These are phyloP conservation scores for Xenentodon cancila DNA, from an alignment of 2,797 vertebrate genomes.

Conservation along the genomic window DNA sequence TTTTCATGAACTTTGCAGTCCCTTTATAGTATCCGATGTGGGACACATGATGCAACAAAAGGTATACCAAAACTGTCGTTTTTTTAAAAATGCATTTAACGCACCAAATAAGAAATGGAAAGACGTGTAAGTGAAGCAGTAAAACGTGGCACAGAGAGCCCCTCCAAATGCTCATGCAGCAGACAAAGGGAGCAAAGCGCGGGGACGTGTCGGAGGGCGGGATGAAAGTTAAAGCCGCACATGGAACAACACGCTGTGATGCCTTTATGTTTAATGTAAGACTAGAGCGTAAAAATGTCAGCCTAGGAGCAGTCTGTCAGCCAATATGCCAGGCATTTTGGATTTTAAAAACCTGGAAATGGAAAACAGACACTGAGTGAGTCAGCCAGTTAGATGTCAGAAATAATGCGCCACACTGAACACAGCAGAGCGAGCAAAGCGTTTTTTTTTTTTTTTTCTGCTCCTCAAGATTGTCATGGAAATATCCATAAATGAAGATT, in stretches of 20 bases:
- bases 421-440: not conserved
- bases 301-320: not conserved
- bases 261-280: constrained; percentile 7
- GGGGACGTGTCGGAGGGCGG: constrained; percentile 4
- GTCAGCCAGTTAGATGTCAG: constrained; percentile 3
- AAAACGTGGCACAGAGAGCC: constrained; percentile 2
- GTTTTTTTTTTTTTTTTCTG: no score
- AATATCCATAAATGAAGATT: not conserved
- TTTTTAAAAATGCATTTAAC: not conserved
- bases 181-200: constrained; percentile 7
- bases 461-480: not conserved
- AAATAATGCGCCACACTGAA: not conserved
- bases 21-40: not conserved
- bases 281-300: not conserved
- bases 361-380: constrained; percentile 1
- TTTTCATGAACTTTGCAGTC: not conserved
- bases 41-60: not conserved
- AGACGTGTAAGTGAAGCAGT: not conserved
- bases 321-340: not conserved
- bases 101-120: not conserved
- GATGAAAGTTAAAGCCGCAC: constrained; percentile 4
- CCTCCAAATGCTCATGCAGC: constrained; percentile 10
- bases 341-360: not conserved
- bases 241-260: not conserved
- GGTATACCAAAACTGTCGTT: no score